Conservation (phyloP, 2,888 invertebrate genomes). For the Lycocerus yunnanus region DNA sequence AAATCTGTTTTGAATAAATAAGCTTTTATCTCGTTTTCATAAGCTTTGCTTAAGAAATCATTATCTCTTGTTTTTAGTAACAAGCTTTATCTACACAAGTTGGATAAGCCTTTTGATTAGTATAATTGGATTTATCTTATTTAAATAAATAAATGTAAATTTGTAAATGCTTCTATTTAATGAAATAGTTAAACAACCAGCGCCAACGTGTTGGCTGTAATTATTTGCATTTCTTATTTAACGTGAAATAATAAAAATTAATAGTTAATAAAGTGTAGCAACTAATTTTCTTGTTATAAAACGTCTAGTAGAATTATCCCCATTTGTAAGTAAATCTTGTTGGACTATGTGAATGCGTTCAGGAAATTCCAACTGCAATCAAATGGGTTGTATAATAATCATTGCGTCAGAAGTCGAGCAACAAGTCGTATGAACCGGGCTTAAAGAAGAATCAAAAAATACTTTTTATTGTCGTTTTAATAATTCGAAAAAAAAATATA, state of each 20-base stretch:
- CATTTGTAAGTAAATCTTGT: slow-evolving; percentile 40
- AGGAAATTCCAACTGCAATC: slow-evolving; percentile 41
- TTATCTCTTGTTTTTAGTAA: slow-evolving; percentile 9
- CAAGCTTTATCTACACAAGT: slow-evolving; percentile 4
- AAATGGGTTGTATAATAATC: slow-evolving; percentile 41
- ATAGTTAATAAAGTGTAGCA: not conserved
- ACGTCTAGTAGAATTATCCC: slow-evolving; percentile 37
- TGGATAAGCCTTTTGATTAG: slow-evolving; percentile 19
- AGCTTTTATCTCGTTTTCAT: slow-evolving; percentile 15
- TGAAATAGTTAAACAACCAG: slow-evolving; percentile 3
- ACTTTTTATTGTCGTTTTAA: not conserved
- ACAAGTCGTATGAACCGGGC: slow-evolving; percentile 33
- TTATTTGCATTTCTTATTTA: not conserved
- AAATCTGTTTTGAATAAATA: slow-evolving; percentile 20
- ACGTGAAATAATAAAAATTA: not conserved
- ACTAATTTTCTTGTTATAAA: slow-evolving; percentile 1
- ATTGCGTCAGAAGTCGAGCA: slow-evolving; percentile 33
- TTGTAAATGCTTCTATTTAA: not conserved
- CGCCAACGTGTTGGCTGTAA: not conserved
- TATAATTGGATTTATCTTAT: slow-evolving; percentile 6
- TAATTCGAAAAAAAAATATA: not conserved
- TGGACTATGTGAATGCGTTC: slow-evolving; percentile 38
- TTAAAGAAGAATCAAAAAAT: not conserved
- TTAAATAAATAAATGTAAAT: not conserved
- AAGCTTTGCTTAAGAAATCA: slow-evolving; percentile 7